Evolutionary conservation across 2,888 invertebrate species (phyloP).

Genomic region (Megaustenia siamemsis): DNA sequence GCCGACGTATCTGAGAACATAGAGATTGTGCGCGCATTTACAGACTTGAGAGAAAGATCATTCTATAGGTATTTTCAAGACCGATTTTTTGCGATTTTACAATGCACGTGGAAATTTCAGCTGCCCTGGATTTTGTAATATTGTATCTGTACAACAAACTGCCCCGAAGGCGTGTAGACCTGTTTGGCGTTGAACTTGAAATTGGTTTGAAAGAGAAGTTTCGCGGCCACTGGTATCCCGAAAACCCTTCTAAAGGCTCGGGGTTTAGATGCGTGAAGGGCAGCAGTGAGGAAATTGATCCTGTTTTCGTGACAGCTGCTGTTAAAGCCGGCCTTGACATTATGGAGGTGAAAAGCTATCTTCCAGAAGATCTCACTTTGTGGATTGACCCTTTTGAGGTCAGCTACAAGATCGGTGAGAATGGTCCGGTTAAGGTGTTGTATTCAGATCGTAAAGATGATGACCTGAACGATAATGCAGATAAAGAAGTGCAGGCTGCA

Average conservation of each 20-base stretch:
- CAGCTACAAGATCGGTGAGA: slow-evolving; percentile 97
- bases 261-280: slow-evolving; percentile 97
- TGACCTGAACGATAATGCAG: slow-evolving; percentile 73
- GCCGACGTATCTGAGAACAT: too few relatives aligned
- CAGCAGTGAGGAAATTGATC: slow-evolving; percentile 91
- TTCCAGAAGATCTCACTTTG: slow-evolving; percentile 95
- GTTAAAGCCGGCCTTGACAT: slow-evolving; percentile 95
- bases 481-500: slow-evolving; percentile 84
- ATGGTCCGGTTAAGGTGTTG: slow-evolving; percentile 91
- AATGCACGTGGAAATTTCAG: slow-evolving; percentile 99
- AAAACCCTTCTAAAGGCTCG: slow-evolving; percentile 96
- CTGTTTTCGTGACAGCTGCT: slow-evolving; percentile 93
- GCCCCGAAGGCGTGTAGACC: slow-evolving; percentile 95
- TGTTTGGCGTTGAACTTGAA: slow-evolving; percentile 97
- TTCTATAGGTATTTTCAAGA: too few relatives aligned
- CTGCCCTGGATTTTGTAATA: slow-evolving; percentile 98
- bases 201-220: slow-evolving; percentile 97
- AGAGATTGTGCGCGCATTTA: too few relatives aligned
- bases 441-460: slow-evolving; percentile 80
- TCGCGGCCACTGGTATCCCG: slow-evolving; percentile 96
- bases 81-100: too few relatives aligned
- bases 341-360: slow-evolving; percentile 94
- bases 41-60: too few relatives aligned
- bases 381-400: slow-evolving; percentile 97
- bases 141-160: slow-evolving; percentile 99